Conservation (phyloP, 2,888 invertebrate species). For the Aporophyla nigra region DNA sequence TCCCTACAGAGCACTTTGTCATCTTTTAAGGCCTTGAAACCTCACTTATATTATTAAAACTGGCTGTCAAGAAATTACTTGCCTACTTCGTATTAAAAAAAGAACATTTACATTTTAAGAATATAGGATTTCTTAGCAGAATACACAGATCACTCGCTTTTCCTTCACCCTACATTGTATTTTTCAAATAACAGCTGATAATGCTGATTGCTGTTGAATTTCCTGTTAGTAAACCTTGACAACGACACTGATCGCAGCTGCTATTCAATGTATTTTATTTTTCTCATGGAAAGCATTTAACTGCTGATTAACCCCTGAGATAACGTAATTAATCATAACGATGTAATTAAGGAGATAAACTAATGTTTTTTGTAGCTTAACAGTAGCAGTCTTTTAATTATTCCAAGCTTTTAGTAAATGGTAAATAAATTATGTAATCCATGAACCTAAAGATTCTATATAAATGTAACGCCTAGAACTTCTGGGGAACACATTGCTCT, state of each 20-base stretch:
- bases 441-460: background rate
- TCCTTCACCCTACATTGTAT: background rate
- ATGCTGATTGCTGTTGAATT: slow-evolving; percentile 1
- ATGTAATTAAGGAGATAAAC: background rate
- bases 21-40: background rate
- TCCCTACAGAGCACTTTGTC: background rate
- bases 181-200: background rate
- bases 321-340: background rate
- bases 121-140: background rate
- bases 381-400: background rate
- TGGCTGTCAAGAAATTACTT: background rate
- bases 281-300: slow-evolving; percentile 1
- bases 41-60: background rate
- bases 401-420: too few relatives aligned
- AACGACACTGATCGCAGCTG: slow-evolving; percentile 21
- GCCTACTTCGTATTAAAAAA: background rate
- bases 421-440: background rate
- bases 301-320: background rate
- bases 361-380: background rate
- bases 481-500: too few relatives aligned
- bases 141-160: background rate
- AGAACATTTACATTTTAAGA: background rate
- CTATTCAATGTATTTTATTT: slow-evolving; percentile 1
- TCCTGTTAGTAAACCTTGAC: slow-evolving; percentile 15
- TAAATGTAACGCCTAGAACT: too few relatives aligned